Evolutionary conservation across 2,113 vertebrate genomes (phyloP).

Genomic region (Murina feae): DNA sequence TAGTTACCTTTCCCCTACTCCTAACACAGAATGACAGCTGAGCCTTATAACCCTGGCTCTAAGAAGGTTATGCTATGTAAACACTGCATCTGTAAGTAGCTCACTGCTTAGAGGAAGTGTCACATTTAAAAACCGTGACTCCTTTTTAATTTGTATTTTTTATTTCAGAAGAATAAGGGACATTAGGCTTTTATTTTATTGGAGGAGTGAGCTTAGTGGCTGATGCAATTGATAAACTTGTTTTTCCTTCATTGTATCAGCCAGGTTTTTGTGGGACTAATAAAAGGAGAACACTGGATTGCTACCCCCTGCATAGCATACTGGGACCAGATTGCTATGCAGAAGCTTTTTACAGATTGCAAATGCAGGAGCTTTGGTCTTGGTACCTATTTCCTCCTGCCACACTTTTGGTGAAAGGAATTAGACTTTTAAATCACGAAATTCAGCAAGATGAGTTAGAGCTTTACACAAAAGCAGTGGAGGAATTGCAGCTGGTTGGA

Average conservation of each 20-base stretch:
- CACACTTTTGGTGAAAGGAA: neutral
- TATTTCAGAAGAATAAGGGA: neutral
- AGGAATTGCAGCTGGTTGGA: constrained; percentile 55
- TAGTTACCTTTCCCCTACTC: neutral
- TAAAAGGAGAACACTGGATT: neutral
- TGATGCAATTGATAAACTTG: neutral
- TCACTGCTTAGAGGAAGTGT: neutral
- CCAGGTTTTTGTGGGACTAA: neutral
- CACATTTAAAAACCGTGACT: neutral
- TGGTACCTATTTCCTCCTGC: constrained; percentile 26
- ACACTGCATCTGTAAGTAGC: neutral
- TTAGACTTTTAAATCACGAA: constrained; percentile 47
- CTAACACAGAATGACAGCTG: neutral
- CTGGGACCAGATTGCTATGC: neutral
- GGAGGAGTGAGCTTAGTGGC: neutral
- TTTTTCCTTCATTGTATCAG: neutral
- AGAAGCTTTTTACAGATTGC: neutral
- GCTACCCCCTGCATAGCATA: neutral
- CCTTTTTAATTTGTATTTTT: neutral
- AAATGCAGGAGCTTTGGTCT: neutral
- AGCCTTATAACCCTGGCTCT: neutral
- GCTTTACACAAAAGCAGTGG: constrained; percentile 64
- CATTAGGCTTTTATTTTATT: neutral
- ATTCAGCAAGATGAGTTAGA: constrained; percentile 13
- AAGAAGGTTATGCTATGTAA: neutral